These are phyloP conservation scores for Catostomus latipinnis DNA, from an alignment of 2,797 vertebrate genomes.

Conservation along the genomic window DNA sequence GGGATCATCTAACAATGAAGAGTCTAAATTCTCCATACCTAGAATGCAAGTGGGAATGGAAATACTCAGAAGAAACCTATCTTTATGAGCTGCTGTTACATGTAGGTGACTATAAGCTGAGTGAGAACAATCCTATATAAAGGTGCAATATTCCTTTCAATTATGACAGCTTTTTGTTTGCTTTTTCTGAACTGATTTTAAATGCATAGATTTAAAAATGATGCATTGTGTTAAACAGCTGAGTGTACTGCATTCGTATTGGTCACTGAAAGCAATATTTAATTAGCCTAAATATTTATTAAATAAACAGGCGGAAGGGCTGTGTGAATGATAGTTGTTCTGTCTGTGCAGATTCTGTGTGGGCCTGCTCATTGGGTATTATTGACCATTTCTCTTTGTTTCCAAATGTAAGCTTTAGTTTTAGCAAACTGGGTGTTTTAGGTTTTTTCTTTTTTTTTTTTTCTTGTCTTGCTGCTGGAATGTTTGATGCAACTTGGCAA, in stretches of 20 bases:
- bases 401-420: not conserved
- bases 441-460: constrained; percentile 1
- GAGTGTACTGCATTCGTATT: not conserved
- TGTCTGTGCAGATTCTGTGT: not conserved
- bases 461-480: constrained; percentile 54
- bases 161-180: not conserved
- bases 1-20: too few relatives aligned
- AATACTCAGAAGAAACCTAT: too few relatives aligned
- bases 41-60: too few relatives aligned
- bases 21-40: not conserved
- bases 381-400: not conserved
- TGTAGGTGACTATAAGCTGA: not conserved
- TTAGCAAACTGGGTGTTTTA: not conserved
- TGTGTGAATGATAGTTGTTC: not conserved
- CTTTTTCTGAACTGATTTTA: not conserved
- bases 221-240: not conserved
- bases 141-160: constrained; percentile 14
- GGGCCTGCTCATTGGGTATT: not conserved
- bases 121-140: not conserved
- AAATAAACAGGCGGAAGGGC: not conserved
- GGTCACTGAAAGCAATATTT: too few relatives aligned
- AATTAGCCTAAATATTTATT: not conserved
- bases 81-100: not conserved
- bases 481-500: constrained; percentile 48
- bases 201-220: not conserved